A percentile compares a stretch with the other conserved stretches of the same genome.
Conservation (phyloP, 92 coral and sea anemone species). For the Blastomussa wellsi region DNA sequence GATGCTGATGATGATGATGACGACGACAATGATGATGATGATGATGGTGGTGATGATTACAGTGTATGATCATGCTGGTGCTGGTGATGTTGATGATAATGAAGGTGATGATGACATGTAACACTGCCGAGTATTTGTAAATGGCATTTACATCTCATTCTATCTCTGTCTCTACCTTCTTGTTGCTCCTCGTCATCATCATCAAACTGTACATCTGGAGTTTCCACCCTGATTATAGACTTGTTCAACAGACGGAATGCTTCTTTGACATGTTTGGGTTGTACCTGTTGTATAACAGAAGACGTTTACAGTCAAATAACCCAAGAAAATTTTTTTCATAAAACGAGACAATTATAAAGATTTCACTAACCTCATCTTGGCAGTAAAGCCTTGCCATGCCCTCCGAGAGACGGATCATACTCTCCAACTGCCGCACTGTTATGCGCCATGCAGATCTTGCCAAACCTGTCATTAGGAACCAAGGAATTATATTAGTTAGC, state of each 20-base stretch:
- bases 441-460: conserved; percentile 98
- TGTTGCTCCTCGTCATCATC: conserved; percentile 76
- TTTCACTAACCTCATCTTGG: conserved; percentile 72
- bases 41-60: too few species aligned
- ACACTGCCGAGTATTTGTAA: not conserved
- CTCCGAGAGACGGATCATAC: conserved; percentile 98
- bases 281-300: conserved; percentile 57
- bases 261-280: conserved; percentile 98
- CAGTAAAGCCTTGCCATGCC: conserved; percentile 99
- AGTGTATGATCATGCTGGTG: too few species aligned
- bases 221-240: conserved; percentile 97
- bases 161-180: conserved; percentile 56
- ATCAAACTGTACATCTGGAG: conserved; percentile 98
- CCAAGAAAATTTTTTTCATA: not conserved
- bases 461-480: conserved; percentile 50
- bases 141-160: not conserved
- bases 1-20: too few species aligned
- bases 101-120: too few species aligned
- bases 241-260: conserved; percentile 94
- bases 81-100: too few species aligned
- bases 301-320: not conserved
- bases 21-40: too few species aligned
- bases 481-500: not conserved
- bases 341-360: not conserved
- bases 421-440: conserved; percentile 97